Conservation (phyloP, 2,113 vertebrate species). For the Cavia porcellus region DNA sequence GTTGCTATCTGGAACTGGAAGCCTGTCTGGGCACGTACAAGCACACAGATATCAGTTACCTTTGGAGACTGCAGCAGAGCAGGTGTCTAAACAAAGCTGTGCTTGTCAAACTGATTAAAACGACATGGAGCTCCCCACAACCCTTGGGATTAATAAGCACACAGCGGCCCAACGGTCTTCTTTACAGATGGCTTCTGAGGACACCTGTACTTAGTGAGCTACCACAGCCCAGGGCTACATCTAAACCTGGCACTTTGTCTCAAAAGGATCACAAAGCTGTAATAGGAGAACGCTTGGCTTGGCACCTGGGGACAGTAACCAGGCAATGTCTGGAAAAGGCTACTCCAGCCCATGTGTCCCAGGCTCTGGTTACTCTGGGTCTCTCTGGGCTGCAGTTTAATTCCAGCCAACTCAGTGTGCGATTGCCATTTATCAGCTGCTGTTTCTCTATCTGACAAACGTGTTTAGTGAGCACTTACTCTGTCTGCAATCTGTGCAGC, state of each 20-base stretch:
- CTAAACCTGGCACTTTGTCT: conserved; percentile 33
- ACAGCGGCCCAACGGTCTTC: background rate
- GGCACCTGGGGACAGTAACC: background rate
- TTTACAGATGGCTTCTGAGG: conserved; percentile 64
- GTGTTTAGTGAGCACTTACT: background rate
- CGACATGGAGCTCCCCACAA: background rate
- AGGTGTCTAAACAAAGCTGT: conserved; percentile 91
- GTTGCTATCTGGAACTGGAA: conserved; percentile 89
- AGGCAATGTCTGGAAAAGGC: background rate
- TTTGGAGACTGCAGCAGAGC: conserved; percentile 89
- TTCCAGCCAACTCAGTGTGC: background rate
- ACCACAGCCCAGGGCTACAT: conserved; percentile 35
- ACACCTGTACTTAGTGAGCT: conserved; percentile 39
- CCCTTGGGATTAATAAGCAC: conserved; percentile 15
- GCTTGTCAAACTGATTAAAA: conserved; percentile 86
- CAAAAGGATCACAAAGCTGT: background rate
- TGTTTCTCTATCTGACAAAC: background rate
- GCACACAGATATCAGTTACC: conserved; percentile 91
- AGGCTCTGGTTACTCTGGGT: background rate
- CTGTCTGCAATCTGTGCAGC: background rate
- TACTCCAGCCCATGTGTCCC: background rate
- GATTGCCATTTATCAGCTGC: background rate
- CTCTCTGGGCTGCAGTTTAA: background rate
- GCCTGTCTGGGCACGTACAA: conserved; percentile 86
- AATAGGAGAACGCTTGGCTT: background rate